Conservation (phyloP, 2,888 invertebrate genomes). For the Drosophila borealis region DNA sequence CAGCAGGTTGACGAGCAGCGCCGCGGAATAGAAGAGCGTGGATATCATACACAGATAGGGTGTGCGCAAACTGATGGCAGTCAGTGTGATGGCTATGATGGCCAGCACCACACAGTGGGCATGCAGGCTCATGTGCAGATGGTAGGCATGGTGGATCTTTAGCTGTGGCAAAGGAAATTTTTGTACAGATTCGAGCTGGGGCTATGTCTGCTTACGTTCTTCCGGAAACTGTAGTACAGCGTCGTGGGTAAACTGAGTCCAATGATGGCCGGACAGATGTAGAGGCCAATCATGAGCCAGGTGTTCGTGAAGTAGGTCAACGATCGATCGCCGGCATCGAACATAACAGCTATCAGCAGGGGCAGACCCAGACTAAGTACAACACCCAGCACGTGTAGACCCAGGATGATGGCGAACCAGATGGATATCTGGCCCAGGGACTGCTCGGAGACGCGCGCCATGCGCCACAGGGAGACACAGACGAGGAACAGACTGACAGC, state of each 20-base stretch:
- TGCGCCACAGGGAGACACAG: conserved; percentile 71
- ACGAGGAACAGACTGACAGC: conserved; percentile 80
- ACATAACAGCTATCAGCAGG: conserved; percentile 81
- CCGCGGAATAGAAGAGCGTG: conserved; percentile 75
- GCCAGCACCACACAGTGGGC: conserved; percentile 80
- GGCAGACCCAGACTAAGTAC: conserved; percentile 78
- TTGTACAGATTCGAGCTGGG: neutral
- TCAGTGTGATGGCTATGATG: conserved; percentile 69
- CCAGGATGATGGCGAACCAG: conserved; percentile 71
- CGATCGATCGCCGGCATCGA: conserved; percentile 83
- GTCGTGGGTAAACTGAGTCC: conserved; percentile 77
- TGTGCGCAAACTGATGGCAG: conserved; percentile 75
- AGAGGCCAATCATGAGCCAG: conserved; percentile 85
- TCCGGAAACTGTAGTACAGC: conserved; percentile 75
- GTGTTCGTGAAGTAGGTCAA: conserved; percentile 87
- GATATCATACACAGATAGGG: conserved; percentile 81
- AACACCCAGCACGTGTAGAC: conserved; percentile 78
- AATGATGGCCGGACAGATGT: conserved; percentile 81
- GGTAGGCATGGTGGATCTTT: conserved; percentile 72
- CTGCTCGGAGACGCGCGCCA: conserved; percentile 69
- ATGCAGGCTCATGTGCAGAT: conserved; percentile 82
- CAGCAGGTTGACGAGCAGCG: conserved; percentile 76
- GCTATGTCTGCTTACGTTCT: conserved; percentile 62
- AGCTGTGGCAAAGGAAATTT: conserved; percentile 50
- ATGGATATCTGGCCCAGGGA: conserved; percentile 61